Conservation (phyloP, 2,888 invertebrate genomes). For the Tinea trinotella region DNA sequence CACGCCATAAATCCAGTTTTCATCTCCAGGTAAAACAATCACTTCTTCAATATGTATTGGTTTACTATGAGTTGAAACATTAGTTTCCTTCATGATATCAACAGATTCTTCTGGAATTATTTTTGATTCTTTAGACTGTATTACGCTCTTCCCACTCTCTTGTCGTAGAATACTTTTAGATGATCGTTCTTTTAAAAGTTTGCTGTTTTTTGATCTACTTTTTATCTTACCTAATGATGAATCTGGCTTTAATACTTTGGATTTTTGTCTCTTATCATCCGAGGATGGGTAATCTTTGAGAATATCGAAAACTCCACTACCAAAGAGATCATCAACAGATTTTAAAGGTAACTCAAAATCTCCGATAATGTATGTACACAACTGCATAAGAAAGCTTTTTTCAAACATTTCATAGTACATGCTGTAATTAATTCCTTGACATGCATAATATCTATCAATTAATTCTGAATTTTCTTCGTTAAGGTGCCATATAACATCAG, state of each 20-base stretch:
- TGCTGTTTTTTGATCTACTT: slow-evolving; percentile 41
- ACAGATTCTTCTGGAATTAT: slow-evolving; percentile 30
- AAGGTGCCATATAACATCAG: slow-evolving; percentile 53
- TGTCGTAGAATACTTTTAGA: background rate
- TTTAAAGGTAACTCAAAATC: slow-evolving; percentile 45
- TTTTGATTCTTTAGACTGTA: background rate
- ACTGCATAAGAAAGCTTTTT: slow-evolving; percentile 60
- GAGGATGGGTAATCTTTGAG: slow-evolving; percentile 45
- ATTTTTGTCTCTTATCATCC: slow-evolving; percentile 49
- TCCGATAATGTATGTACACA: slow-evolving; percentile 62
- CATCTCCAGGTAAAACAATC: slow-evolving; percentile 47
- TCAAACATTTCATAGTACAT: slow-evolving; percentile 73
- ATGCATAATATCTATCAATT: slow-evolving; percentile 73
- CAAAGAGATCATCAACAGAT: slow-evolving; percentile 50
- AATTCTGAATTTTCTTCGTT: slow-evolving; percentile 56
- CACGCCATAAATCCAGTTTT: slow-evolving; percentile 60
- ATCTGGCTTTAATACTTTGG: slow-evolving; percentile 51
- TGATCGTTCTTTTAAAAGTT: slow-evolving; percentile 27
- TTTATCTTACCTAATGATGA: slow-evolving; percentile 37
- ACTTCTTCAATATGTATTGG: slow-evolving; percentile 34
- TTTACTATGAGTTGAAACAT: slow-evolving; percentile 32
- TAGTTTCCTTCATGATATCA: slow-evolving; percentile 28
- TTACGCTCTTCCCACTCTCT: background rate
- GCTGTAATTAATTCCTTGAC: slow-evolving; percentile 70
- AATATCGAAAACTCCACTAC: slow-evolving; percentile 42